Conservation (phyloP, 2,797 vertebrate genomes). For the Psittacula echo region DNA sequence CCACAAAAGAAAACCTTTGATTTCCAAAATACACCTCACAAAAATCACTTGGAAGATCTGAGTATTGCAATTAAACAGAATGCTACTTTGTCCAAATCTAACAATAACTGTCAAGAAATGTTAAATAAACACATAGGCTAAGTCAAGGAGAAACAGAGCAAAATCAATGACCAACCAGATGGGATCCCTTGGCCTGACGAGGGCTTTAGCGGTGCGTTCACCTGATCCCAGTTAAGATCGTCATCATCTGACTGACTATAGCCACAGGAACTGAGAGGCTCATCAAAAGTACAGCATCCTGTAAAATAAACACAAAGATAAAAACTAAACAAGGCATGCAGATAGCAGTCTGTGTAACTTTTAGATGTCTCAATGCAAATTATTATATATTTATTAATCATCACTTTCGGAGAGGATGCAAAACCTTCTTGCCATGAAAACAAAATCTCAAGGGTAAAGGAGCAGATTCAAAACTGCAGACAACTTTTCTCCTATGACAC, state of each 20-base stretch:
- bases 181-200: conserved; percentile 91
- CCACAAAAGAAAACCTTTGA: background rate
- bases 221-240: conserved; percentile 96
- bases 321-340: background rate
- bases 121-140: background rate
- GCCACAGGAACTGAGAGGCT: conserved; percentile 89
- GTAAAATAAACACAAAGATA: conserved; percentile 40
- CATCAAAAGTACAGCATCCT: conserved; percentile 96
- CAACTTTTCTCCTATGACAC: background rate
- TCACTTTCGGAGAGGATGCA: background rate
- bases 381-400: background rate
- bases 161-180: conserved; percentile 82
- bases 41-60: background rate
- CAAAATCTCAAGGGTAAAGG: background rate
- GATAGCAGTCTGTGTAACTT: background rate
- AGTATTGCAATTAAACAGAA: background rate
- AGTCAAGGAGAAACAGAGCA: background rate
- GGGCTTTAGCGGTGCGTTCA: conserved; percentile 84
- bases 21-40: background rate
- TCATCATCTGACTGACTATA: conserved; percentile 93
- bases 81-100: background rate
- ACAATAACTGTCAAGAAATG: background rate
- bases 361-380: background rate
- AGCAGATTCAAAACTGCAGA: background rate
- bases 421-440: background rate